Conservation (phyloP, 1,140 invertebrate genomes). For the Drosophila quadrilineata region DNA sequence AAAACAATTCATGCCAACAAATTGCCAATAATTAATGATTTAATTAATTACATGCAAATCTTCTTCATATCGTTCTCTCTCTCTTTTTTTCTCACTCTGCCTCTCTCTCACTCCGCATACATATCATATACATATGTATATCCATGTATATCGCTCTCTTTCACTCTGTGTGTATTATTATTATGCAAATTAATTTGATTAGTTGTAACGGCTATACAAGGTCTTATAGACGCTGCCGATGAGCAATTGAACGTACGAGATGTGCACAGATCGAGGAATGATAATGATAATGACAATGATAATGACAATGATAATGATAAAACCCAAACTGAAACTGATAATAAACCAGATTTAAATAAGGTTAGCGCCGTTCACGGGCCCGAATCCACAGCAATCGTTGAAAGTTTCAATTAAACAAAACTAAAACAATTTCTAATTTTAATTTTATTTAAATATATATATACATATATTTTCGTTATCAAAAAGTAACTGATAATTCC, state of each 20-base stretch:
- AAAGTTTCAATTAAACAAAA: no score
- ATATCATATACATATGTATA: background rate
- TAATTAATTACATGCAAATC: background rate
- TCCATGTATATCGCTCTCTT: background rate
- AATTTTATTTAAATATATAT: slow-evolving; percentile 21
- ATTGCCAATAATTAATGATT: background rate
- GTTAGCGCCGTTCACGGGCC: slow-evolving; percentile 68
- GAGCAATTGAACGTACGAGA: slow-evolving; percentile 81
- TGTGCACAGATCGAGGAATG: slow-evolving; percentile 67
- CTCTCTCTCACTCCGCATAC: background rate
- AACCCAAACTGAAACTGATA: slow-evolving; percentile 50
- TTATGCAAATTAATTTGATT: no score
- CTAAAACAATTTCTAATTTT: no score
- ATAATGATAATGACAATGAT: slow-evolving; percentile 47
- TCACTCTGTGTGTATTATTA: no score
- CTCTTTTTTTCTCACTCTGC: background rate
- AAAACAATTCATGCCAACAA: slow-evolving; percentile 1
- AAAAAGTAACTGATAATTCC: slow-evolving; percentile 24
- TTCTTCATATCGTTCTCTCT: slow-evolving; percentile 4
- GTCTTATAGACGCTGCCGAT: slow-evolving; percentile 81
- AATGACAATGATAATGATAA: no score
- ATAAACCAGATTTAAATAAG: slow-evolving; percentile 75
- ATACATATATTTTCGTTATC: no score
- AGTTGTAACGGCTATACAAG: slow-evolving; percentile 81
- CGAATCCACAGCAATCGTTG: slow-evolving; percentile 63